Percentiles rank a stretch among this genome's conserved stretches.
Evolutionary conservation across 2,888 invertebrate species (phyloP).

Genomic region (Oscheius onirici): DNA sequence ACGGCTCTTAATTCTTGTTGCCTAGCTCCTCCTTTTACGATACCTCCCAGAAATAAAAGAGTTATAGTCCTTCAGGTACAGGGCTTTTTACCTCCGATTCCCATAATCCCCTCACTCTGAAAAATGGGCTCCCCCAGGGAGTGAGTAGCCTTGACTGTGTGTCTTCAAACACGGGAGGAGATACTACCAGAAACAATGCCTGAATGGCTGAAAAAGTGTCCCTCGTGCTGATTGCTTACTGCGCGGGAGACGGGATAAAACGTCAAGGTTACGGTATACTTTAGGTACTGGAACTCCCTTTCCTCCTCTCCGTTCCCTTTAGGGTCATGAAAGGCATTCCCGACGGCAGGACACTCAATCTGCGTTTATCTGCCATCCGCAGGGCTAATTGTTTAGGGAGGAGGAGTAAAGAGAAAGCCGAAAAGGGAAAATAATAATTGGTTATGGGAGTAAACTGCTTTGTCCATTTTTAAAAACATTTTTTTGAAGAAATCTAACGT

Average conservation of each 20-base stretch:
- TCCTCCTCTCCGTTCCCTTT: background rate
- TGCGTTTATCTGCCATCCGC: constrained; percentile 31
- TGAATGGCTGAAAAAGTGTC: constrained; percentile 26
- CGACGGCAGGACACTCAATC: constrained; percentile 26
- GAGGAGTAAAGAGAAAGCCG: background rate
- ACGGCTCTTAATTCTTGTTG: constrained; percentile 20
- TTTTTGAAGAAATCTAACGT: too few species aligned
- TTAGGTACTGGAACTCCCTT: background rate
- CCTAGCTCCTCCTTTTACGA: background rate
- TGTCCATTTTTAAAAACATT: too few species aligned
- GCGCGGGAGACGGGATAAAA: constrained; percentile 6
- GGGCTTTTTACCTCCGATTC: background rate
- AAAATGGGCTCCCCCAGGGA: constrained; percentile 5
- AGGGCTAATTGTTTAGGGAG: constrained; percentile 29
- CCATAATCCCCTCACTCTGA: too few species aligned
- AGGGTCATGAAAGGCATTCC: constrained; percentile 6
- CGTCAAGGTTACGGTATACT: constrained; percentile 25
- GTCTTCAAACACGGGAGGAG: constrained; percentile 14
- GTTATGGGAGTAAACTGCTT: too few species aligned
- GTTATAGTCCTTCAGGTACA: background rate
- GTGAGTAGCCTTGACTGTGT: constrained; percentile 25
- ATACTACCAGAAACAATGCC: constrained; percentile 30
- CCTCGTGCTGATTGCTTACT: constrained; percentile 24
- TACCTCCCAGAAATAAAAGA: constrained; percentile 6
- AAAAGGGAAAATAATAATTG: too few species aligned